A percentile compares a stretch with the other conserved stretches of the same genome.
Conservation (phyloP, 2,888 invertebrate genomes). For the Chrysolina oricalcia region DNA sequence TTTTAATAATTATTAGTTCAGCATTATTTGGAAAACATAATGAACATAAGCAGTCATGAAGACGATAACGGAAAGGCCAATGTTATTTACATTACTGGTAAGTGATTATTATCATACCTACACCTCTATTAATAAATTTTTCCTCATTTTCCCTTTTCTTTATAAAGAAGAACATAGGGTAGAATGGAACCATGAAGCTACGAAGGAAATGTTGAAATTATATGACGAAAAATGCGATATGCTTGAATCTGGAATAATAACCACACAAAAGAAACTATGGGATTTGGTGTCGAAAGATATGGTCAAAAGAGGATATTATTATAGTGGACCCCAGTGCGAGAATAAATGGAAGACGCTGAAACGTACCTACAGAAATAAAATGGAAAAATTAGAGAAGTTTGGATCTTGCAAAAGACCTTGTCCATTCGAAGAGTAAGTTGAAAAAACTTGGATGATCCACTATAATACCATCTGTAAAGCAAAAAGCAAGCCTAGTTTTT, state of each 20-base stretch:
- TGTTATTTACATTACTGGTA: constrained; percentile 44
- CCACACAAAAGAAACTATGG: constrained; percentile 53
- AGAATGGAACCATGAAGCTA: constrained; percentile 52
- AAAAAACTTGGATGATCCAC: neutral
- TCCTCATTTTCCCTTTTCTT: constrained; percentile 1
- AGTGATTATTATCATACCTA: neutral
- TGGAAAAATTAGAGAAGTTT: constrained; percentile 44
- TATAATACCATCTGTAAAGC: too few species aligned
- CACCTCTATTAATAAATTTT: constrained; percentile 3
- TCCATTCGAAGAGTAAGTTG: constrained; percentile 52
- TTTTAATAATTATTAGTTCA: neutral
- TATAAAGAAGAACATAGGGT: constrained; percentile 46
- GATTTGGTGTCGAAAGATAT: constrained; percentile 52
- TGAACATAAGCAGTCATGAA: neutral
- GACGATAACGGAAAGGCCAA: constrained; percentile 29
- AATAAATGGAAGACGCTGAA: constrained; percentile 55
- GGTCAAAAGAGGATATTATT: constrained; percentile 48
- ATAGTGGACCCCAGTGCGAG: constrained; percentile 47
- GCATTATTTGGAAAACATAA: neutral
- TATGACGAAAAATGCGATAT: constrained; percentile 55
- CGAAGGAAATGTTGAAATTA: constrained; percentile 50
- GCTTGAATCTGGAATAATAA: constrained; percentile 53
- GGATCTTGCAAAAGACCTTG: constrained; percentile 46
- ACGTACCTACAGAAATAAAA: constrained; percentile 46
- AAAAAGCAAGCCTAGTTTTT: too few species aligned